Conservation (phyloP, 2,888 invertebrate genomes). For the Podotricha telesiphe region DNA sequence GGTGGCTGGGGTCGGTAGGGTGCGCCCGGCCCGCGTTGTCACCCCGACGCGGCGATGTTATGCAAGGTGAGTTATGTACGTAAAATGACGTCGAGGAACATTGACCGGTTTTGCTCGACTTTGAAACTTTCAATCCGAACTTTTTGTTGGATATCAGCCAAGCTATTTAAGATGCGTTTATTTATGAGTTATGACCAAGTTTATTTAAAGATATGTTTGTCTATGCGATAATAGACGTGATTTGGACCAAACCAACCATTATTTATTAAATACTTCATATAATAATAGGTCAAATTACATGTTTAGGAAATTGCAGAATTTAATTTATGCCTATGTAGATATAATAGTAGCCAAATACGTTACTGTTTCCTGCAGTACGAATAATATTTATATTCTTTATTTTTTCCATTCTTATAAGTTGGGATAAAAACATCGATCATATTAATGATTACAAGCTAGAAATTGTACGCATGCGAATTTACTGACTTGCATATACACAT, state of each 20-base stretch:
- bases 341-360: no score
- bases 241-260: not conserved
- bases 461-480: no score
- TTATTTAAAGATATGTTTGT: constrained; percentile 8
- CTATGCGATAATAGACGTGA: not conserved
- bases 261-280: not conserved
- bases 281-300: no score
- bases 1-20: constrained; percentile 49
- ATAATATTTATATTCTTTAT: no score
- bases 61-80: constrained; percentile 47
- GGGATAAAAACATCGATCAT: no score
- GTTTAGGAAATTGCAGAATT: no score
- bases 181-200: no score
- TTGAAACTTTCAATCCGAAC: constrained; percentile 53
- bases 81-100: constrained; percentile 53
- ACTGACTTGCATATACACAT: no score
- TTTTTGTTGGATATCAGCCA: constrained; percentile 13
- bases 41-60: constrained; percentile 38
- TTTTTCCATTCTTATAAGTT: no score
- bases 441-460: no score
- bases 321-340: no score
- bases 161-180: not conserved
- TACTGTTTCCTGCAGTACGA: no score
- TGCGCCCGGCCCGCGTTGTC: constrained; percentile 42
- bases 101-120: constrained; percentile 61